Evolutionary conservation across 2,888 invertebrate species (phyloP).

Genomic region (Dione vanillae): DNA sequence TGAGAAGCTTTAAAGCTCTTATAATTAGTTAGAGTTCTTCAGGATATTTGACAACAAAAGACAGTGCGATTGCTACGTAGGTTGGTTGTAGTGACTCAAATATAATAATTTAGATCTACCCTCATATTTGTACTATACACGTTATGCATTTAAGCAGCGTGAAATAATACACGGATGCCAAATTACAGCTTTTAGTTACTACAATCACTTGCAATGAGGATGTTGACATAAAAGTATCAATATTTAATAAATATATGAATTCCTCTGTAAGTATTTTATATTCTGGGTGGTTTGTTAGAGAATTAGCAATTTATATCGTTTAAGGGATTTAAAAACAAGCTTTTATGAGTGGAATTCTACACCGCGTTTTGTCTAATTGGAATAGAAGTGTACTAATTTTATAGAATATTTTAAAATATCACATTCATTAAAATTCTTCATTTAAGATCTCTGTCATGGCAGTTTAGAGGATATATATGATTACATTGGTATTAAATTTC

Average conservation of each 20-base stretch:
- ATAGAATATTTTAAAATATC: too few relatives aligned
- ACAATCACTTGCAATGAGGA: slow-evolving; percentile 17
- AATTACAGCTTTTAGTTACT: slow-evolving; percentile 27
- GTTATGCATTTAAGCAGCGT: slow-evolving; percentile 38
- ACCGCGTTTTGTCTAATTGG: not conserved
- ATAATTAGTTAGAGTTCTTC: too few relatives aligned
- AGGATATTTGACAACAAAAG: not conserved
- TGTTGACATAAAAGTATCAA: slow-evolving; percentile 21
- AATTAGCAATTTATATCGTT: not conserved
- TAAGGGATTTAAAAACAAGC: not conserved
- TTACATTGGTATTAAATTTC: too few relatives aligned
- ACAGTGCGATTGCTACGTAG: not conserved
- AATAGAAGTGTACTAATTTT: too few relatives aligned
- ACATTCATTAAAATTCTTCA: too few relatives aligned
- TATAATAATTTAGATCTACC: slow-evolving; percentile 14
- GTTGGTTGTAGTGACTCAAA: not conserved
- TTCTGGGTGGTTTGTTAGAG: not conserved
- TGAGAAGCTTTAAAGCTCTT: too few relatives aligned
- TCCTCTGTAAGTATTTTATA: not conserved
- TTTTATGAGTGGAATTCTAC: not conserved
- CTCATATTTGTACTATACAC: not conserved
- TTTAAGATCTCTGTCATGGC: too few relatives aligned
- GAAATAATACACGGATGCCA: slow-evolving; percentile 32
- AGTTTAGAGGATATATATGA: too few relatives aligned
- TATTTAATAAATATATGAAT: slow-evolving; percentile 22